Percentiles rank a stretch among this genome's conserved stretches.
phyloP scores from a whole-genome alignment of 2,888 invertebrate genomes.

The Timandra comae region DNA sequence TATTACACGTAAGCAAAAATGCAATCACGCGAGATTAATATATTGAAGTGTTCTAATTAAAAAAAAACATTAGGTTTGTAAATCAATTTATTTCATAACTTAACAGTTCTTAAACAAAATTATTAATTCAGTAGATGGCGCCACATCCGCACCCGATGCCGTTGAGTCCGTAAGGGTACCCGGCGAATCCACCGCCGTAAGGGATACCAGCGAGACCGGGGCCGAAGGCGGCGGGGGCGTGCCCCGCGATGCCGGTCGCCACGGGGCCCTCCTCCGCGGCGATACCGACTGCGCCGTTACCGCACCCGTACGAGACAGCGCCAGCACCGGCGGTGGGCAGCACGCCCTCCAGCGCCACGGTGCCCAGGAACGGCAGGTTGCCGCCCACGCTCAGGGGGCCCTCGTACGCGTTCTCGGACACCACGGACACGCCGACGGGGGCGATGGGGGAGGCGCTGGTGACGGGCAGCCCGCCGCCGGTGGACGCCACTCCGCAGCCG shows the following conservation, averaged over 20 bases:
- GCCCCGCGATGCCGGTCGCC: conserved; percentile 11
- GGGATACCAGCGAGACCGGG: conserved; percentile 35
- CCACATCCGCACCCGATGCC: neutral
- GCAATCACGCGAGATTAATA: too few relatives aligned
- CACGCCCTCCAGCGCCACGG: conserved; percentile 32
- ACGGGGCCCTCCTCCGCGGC: conserved; percentile 13
- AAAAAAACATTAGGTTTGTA: too few relatives aligned
- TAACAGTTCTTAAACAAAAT: too few relatives aligned
- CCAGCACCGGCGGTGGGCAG: conserved; percentile 30
- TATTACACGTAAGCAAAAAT: too few relatives aligned
- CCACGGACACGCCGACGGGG: conserved; percentile 33
- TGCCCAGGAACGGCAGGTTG: conserved; percentile 35
- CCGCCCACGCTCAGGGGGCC: conserved; percentile 31
- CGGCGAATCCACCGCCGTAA: conserved; percentile 5
- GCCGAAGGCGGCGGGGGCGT: conserved; percentile 24
- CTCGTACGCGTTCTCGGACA: conserved; percentile 39
- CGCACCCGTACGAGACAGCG: conserved; percentile 30
- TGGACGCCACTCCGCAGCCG: conserved; percentile 11
- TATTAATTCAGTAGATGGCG: too few relatives aligned
- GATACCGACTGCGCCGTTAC: conserved; percentile 23
- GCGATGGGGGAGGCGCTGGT: conserved; percentile 27
- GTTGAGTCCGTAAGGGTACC: neutral
- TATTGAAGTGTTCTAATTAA: too few relatives aligned
- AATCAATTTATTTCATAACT: too few relatives aligned
- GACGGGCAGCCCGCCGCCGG: conserved; percentile 26